Evolutionary conservation across 2,113 vertebrate genomes (phyloP), one percentile per base, ranked within the genome.

Genomic region (Rhinolophus sinicus): DNA sequence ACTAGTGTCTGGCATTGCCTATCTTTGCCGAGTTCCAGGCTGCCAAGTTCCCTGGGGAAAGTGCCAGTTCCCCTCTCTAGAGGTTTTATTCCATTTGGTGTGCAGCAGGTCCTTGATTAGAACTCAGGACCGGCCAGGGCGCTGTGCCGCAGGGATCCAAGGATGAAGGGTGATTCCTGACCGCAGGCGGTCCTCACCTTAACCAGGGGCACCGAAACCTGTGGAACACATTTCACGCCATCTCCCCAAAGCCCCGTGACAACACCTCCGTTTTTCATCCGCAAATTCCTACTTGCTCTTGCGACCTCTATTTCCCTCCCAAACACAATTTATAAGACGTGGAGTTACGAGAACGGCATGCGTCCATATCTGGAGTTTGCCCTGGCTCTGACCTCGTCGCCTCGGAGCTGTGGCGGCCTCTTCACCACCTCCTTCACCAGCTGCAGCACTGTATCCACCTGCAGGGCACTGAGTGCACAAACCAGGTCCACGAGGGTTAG

Each of bases 341-440:
- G 12, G 47, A n/a, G 26, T 14, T 1, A 22, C 2, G 9, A 47
- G 38, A 33, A 28, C 0, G 11, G 33, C 33, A 30, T 6, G 2
- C 22, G 0, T 19, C 22, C 40, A 44, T 11, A 1, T 2, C 30
- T 9, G 24, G 54, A 38, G 70, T 56, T 2, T 8, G 65, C 19
- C 72, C 16, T 0, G 28, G 60, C 15, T 4, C 40, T 97, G 98
- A 99, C 99, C 99, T 99, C 99, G 33, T 99, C 99, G 22, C 99
- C 99, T 96, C 99, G 99, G 95, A 99, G 99, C 95, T 99, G 99
- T 50, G 98, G 98, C 0, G 99, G 99, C 96, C 99, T 99, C 98
- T 99, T 99, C 87, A 99, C 99, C 96, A 99, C 99, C 95, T 99
- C 99, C 98, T 99, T 99, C 80, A 99, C 98, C 86, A 99, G 98